These are phyloP conservation scores for Zoanthus sansibaricus DNA, from an alignment of 92 coral and sea anemone species.

Conservation along the genomic window DNA sequence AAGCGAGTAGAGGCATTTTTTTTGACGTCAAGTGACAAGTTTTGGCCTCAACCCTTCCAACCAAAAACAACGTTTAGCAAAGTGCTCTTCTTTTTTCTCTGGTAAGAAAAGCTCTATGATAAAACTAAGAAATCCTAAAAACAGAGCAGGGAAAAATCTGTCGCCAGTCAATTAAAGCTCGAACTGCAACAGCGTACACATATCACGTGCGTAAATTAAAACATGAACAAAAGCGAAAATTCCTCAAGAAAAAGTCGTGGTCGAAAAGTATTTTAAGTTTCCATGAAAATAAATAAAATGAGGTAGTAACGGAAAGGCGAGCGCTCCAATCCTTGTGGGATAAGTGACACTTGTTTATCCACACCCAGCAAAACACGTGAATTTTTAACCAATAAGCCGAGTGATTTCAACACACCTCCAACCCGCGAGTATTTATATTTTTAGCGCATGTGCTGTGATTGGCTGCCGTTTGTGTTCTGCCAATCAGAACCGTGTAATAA, in stretches of 20 bases:
- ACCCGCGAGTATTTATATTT: conserved; percentile 64
- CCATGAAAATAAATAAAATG: background rate
- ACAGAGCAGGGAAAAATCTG: conserved; percentile 42
- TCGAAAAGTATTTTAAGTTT: background rate
- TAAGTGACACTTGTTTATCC: conserved; percentile 54
- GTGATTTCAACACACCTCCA: conserved; percentile 78
- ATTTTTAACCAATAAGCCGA: conserved; percentile 54
- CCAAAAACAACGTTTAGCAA: background rate
- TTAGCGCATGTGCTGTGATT: conserved; percentile 63
- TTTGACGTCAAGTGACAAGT: conserved; percentile 3
- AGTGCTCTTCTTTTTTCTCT: too few species aligned
- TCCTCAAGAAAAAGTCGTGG: conserved; percentile 35
- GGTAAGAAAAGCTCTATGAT: too few species aligned
- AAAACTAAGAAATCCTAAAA: background rate
- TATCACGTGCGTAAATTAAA: background rate
- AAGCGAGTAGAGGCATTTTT: background rate
- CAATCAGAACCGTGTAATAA: conserved; percentile 84
- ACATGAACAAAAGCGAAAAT: conserved; percentile 5
- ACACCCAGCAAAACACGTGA: conserved; percentile 63
- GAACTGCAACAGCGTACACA: background rate
- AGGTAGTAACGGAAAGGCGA: conserved; percentile 40
- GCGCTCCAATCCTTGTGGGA: conserved; percentile 13
- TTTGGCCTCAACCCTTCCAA: background rate
- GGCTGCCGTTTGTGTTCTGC: conserved; percentile 67
- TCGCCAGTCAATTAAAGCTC: conserved; percentile 28